Conservation (phyloP, 2,113 vertebrate species). For the Tetrao urogallus region DNA sequence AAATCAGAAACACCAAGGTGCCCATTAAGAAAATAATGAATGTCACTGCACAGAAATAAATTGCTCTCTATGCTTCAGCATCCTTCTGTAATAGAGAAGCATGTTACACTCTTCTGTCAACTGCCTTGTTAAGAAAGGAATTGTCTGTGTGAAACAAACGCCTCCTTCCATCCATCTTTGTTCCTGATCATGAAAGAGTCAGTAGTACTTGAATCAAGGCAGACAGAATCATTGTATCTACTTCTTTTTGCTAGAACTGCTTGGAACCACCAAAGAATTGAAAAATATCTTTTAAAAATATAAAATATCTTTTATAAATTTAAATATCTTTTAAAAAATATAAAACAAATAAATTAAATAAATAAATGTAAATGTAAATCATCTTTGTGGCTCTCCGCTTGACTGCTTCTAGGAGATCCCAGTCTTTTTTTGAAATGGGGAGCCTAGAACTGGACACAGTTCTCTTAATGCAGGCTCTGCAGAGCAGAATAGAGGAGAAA, state of each 20-base stretch:
- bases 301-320: neutral
- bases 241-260: neutral
- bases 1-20: constrained; percentile 37
- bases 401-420: too few relatives aligned
- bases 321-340: neutral
- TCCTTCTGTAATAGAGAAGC: constrained; percentile 8
- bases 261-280: neutral
- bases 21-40: constrained; percentile 33
- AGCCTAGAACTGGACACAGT: too few relatives aligned
- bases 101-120: neutral
- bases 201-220: neutral
- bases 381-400: neutral
- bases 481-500: too few relatives aligned
- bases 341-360: neutral
- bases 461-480: too few relatives aligned
- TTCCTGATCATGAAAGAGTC: neutral
- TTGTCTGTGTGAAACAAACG: constrained; percentile 5
- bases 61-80: constrained; percentile 16
- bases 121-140: neutral
- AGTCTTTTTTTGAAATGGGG: too few relatives aligned
- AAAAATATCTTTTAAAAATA: neutral
- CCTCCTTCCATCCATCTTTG: neutral
- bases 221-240: neutral
- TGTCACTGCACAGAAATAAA: neutral
- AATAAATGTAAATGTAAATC: neutral